phyloP scores from a whole-genome alignment of 2,797 vertebrate species.

The Eulemur mongoz region DNA sequence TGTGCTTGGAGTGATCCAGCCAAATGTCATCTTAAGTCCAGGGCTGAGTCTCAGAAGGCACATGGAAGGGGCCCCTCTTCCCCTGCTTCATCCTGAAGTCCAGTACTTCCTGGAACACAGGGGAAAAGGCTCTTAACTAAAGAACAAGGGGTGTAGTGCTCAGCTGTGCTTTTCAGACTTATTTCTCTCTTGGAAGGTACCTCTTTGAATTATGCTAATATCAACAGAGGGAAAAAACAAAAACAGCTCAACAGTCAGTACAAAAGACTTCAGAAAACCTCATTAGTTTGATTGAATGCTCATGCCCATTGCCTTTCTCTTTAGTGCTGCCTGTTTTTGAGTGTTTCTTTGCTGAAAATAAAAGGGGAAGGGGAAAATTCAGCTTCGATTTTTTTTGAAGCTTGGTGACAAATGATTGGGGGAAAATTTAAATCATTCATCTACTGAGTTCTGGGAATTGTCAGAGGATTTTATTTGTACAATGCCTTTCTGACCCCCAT shows the following conservation, averaged over 20 bases:
- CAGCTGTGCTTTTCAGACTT: not conserved
- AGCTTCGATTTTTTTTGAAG: slow-evolving; percentile 57
- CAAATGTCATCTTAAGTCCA: not conserved
- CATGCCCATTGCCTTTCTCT: not conserved
- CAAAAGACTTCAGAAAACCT: not conserved
- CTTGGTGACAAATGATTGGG: slow-evolving; percentile 56
- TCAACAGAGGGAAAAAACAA: not conserved
- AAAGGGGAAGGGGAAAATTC: not conserved
- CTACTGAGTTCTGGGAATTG: slow-evolving; percentile 57
- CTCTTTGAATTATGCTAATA: not conserved
- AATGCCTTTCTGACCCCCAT: slow-evolving; percentile 45
- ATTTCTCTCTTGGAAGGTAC: not conserved
- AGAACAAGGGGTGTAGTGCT: not conserved
- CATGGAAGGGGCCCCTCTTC: not conserved
- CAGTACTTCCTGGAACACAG: not conserved
- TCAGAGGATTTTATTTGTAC: slow-evolving; percentile 62
- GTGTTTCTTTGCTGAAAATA: slow-evolving; percentile 27
- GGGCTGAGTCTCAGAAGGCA: not conserved
- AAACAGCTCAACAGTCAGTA: not conserved
- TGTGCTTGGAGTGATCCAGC: not conserved
- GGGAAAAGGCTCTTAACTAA: not conserved
- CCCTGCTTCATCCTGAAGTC: not conserved
- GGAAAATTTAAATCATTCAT: slow-evolving; percentile 45
- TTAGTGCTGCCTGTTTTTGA: not conserved
- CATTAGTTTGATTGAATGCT: not conserved